Base-by-base conservation (phyloP, 2,888 invertebrate species). In the Pteria penguin region DNA sequence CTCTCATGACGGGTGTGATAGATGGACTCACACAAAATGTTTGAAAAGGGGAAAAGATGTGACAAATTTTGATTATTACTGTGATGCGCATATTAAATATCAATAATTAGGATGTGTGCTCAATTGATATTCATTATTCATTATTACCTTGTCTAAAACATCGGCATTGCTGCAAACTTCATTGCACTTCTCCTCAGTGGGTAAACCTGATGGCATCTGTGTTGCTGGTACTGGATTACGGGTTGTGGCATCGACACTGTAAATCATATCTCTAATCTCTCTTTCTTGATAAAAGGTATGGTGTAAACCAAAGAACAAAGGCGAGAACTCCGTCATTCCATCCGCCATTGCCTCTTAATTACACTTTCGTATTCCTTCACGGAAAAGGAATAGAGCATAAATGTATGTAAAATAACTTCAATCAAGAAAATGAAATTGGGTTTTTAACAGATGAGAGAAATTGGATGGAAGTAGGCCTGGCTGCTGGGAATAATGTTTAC, bases 161-260 rank as follows among this genome's bases (percentile, higher is more conserved):
- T 78, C 72, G 18, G 67, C 31, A 45, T 72, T 72, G 24, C 69
- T 52, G 31, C 72, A 75, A 3, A 75, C 72, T 29, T 68, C 22
- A 5, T 32, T 14, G 72, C 75, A 78, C 18, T 70, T 61, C 31
- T 69, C 31, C 18, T 72, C 36, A 2, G 57, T n/a, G 1, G 78
- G 78, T 5, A 69, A 3, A 1, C 78, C 78, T 33, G 69, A 57
- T 29, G 69, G 78, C 32, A 75, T 24, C 67, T 66, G 63, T 36
- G 27, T 31, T 68, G 14, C 8, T 67, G 5, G 57, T 63, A 63
- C 32, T n/a, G n/a, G n/a, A n/a, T n/a, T n/a, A n/a, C n/a, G n/a
- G n/a, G n/a, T n/a, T n/a, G n/a, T 45, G 45, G 45, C 18, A 18
- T 14, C 45, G 18, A 45, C 8, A 45, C 18, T 45, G 18, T 8